These are phyloP conservation scores for Ara ararauna DNA, from an alignment of 2,797 vertebrate species.

Conservation along the genomic window DNA sequence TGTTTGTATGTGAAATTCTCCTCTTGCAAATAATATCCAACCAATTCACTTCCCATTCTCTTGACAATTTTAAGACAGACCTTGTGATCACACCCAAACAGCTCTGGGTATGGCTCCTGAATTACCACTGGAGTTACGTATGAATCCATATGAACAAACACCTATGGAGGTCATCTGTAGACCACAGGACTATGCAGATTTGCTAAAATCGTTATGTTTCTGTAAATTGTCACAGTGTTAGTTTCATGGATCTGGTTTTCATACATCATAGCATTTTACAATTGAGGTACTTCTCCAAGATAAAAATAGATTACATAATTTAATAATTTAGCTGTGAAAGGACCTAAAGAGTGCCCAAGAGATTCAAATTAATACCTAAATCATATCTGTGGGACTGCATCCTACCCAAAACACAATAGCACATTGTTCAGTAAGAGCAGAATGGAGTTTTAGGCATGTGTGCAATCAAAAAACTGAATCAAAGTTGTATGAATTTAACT, in stretches of 20 bases:
- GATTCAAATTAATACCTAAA: conserved; percentile 64
- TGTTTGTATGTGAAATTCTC: neutral
- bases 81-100: neutral
- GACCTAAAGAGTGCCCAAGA: conserved; percentile 12
- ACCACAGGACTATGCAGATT: neutral
- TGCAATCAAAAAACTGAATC: conserved; percentile 29
- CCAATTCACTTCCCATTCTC: neutral
- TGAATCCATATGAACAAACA: neutral
- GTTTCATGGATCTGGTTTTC: conserved; percentile 72
- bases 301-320: conserved; percentile 66
- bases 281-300: conserved; percentile 53
- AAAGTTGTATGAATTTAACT: neutral
- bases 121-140: neutral
- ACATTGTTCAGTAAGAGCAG: conserved; percentile 49
- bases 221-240: conserved; percentile 44
- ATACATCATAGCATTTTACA: conserved; percentile 63
- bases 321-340: conserved; percentile 60
- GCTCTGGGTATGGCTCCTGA: neutral
- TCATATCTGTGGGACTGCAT: conserved; percentile 53
- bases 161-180: neutral
- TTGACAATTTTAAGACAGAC: neutral
- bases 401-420: conserved; percentile 28
- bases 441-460: conserved; percentile 18
- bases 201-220: conserved; percentile 57
- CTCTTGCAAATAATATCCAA: neutral